These are phyloP conservation scores for Andrena minutula DNA, from an alignment of 2,888 invertebrate species.

Conservation along the genomic window DNA sequence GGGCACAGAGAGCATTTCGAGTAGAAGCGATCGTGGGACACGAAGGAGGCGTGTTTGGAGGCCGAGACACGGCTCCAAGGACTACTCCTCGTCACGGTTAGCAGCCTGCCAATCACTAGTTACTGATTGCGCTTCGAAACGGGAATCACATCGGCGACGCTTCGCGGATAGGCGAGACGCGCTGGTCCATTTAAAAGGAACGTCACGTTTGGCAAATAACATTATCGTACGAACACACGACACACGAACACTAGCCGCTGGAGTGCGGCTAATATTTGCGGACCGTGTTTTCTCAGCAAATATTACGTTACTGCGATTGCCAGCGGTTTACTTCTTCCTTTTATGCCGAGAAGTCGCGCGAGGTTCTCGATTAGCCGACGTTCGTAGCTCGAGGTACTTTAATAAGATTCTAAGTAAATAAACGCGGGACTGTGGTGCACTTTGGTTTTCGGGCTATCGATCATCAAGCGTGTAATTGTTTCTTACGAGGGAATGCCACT, in stretches of 20 bases:
- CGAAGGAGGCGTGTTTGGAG: conserved; percentile 21
- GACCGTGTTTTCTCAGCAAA: conserved; percentile 12
- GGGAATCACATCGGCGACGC: conserved; percentile 25
- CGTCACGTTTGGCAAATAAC: conserved; percentile 5
- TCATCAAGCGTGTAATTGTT: too few relatives aligned
- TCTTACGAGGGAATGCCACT: not conserved
- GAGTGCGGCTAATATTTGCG: conserved; percentile 27
- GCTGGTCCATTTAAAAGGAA: conserved; percentile 28
- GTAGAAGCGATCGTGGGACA: not conserved
- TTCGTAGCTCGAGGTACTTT: too few relatives aligned
- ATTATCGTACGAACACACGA: conserved; percentile 9
- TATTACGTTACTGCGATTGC: conserved; percentile 17
- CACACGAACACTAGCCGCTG: not conserved
- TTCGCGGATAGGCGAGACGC: conserved; percentile 25
- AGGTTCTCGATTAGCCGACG: too few relatives aligned
- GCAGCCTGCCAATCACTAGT: conserved; percentile 43
- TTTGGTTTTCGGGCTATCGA: too few relatives aligned
- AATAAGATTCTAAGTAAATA: too few relatives aligned
- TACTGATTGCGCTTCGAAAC: conserved; percentile 32
- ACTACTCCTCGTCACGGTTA: conserved; percentile 36
- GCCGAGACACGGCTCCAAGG: conserved; percentile 7
- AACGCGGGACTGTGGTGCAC: too few relatives aligned
- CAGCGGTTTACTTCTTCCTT: not conserved
- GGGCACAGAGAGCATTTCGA: too few relatives aligned
- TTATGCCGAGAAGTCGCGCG: not conserved